These are phyloP conservation scores for Paramacrobiotus metropolitanus DNA, from an alignment of 1,140 invertebrate genomes.

Conservation along the genomic window DNA sequence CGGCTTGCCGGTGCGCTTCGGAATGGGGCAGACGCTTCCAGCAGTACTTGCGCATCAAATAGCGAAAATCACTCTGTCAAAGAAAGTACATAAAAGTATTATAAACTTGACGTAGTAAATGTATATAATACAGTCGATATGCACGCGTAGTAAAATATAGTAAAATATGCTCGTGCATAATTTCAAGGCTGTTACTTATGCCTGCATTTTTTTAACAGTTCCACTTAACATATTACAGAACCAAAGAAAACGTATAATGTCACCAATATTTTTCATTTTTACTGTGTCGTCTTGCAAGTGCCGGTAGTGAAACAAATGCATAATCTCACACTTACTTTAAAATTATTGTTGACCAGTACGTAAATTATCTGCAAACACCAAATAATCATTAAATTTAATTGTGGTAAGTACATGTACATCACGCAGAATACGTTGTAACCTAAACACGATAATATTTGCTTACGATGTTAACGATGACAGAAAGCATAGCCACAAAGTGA, in stretches of 20 bases:
- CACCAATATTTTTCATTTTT: too few relatives aligned
- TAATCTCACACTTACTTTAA: background rate
- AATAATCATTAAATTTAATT: too few relatives aligned
- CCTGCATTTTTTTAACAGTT: too few relatives aligned
- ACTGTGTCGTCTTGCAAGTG: too few relatives aligned
- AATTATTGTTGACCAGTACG: slow-evolving; percentile 2
- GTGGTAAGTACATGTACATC: background rate
- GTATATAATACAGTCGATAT: too few relatives aligned
- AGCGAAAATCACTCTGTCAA: background rate
- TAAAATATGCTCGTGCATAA: too few relatives aligned
- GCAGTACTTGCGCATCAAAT: background rate
- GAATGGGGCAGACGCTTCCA: background rate
- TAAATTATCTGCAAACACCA: slow-evolving; percentile 2
- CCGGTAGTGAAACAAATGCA: too few relatives aligned
- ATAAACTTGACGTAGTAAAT: background rate
- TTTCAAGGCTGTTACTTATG: too few relatives aligned
- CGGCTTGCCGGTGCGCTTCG: background rate
- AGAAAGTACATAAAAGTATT: background rate
- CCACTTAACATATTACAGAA: too few relatives aligned
- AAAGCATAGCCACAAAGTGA: background rate
- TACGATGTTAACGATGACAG: background rate
- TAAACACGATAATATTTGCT: background rate
- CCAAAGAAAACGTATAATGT: too few relatives aligned
- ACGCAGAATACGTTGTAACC: background rate
- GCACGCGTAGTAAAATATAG: too few relatives aligned